Evolutionary conservation across 2,888 invertebrate species (phyloP), one percentile per base, ranked within the genome.

Genomic region (Falcaria lacertinaria): DNA sequence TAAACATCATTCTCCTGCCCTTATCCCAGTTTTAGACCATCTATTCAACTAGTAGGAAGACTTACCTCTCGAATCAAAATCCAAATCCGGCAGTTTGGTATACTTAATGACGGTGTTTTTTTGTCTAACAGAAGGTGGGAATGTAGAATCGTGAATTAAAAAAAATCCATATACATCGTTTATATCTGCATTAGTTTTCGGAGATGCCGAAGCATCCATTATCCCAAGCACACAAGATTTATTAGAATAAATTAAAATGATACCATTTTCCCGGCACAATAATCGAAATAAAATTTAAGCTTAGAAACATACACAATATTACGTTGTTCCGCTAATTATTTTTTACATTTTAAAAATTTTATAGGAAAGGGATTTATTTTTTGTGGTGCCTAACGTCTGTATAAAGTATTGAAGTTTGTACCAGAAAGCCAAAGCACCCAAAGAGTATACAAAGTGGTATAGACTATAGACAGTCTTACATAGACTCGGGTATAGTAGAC

Each of bases 191-290:
- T 74, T 64, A 48, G 64, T 57, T 68, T 69, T 73, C 48, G 61
- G 59, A 47, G 78, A 75, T 69, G 77, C 73, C 62, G 80, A 69
- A 71, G 80, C 76, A 79, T 85, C 85, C 87, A 87, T 88, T 74
- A 60, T 77, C 54, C 19, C 39, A 51, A 52, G 11, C 22, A 11
- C 39, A 44, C 42, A 42, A 46, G 42, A 55, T 52, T 50, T 64
- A 53, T 60, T 43, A 50, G 51, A 47, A 54, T 55, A 36, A 39
- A 54, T 46, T 47, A 52, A 33, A 35, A 41, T 33, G 45, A 41
- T 52, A 54, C 34, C 47, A 54, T 56, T 54, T 50, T 52, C 44
- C 38, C 41, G 37, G 40, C 13, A 38, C 36, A 40, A 42, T 34
- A 33, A 39, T 28, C 22, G 38, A 34, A 41, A 39, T 34, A 37